phyloP scores from a whole-genome alignment of 2,888 invertebrate genomes.

The Phasia obesa region DNA sequence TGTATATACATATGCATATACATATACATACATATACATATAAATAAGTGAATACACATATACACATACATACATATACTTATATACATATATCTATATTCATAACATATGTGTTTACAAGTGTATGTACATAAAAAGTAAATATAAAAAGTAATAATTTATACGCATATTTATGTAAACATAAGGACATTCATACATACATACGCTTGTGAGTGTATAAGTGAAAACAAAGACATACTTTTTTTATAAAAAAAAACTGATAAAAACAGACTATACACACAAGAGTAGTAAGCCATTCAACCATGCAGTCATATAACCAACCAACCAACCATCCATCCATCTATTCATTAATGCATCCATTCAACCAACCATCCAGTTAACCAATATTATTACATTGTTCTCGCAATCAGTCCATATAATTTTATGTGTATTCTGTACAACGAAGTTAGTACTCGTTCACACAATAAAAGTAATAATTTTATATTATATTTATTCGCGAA shows the following conservation, averaged over 20 bases:
- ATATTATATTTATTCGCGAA: slow-evolving; percentile 13
- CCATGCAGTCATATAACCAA: slow-evolving; percentile 14
- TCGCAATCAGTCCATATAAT: slow-evolving; percentile 37
- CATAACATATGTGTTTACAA: no score
- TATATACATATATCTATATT: no score
- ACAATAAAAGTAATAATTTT: slow-evolving; percentile 6
- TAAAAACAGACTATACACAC: slow-evolving; percentile 6
- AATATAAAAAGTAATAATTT: not conserved
- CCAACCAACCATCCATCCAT: no score
- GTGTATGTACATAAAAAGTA: no score
- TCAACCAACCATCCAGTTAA: slow-evolving; percentile 59
- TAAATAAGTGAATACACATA: no score
- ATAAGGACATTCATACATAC: not conserved
- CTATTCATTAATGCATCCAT: slow-evolving; percentile 44
- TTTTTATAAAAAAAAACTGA: slow-evolving; percentile 46
- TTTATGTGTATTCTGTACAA: slow-evolving; percentile 26
- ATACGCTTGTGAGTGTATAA: not conserved
- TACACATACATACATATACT: no score
- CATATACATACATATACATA: no score
- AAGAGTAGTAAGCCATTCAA: slow-evolving; percentile 17
- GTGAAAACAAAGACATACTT: slow-evolving; percentile 15
- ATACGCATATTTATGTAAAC: not conserved
- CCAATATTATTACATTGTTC: slow-evolving; percentile 61
- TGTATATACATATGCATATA: no score
- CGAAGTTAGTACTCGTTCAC: not conserved